Percentiles rank a stretch among this genome's conserved stretches.
These are phyloP conservation scores for Pseudoatta argentina DNA, from an alignment of 1,140 invertebrate species.

Conservation along the genomic window DNA sequence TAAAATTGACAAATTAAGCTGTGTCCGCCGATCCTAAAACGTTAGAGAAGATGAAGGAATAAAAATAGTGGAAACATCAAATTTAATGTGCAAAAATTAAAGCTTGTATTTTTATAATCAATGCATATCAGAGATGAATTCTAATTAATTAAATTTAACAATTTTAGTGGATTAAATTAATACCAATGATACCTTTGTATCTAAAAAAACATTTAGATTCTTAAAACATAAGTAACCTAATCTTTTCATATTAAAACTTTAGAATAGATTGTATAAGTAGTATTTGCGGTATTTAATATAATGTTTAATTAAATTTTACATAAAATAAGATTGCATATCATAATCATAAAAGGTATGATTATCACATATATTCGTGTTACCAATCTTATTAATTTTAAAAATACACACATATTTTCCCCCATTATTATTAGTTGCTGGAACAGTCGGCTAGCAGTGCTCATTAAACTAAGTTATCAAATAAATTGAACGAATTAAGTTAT, in stretches of 20 bases:
- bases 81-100: too few species aligned
- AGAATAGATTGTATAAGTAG: background rate
- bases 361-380: constrained; percentile 1
- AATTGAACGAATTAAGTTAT: background rate
- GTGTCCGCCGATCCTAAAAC: too few species aligned
- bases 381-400: constrained; percentile 47
- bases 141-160: background rate
- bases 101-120: background rate
- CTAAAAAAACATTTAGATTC: background rate
- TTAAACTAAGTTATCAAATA: constrained; percentile 40
- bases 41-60: background rate
- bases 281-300: background rate
- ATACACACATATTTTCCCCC: background rate
- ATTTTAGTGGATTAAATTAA: constrained; percentile 6
- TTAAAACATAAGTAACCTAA: constrained; percentile 7
- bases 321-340: background rate
- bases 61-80: constrained; percentile 9
- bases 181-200: background rate
- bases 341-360: constrained; percentile 39
- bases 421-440: constrained; percentile 45
- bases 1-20: constrained; percentile 22
- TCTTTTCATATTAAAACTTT: background rate
- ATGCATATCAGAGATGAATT: background rate
- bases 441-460: constrained; percentile 4
- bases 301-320: background rate